Evolutionary conservation across 2,888 invertebrate genomes (phyloP).

Genomic region (Morpho achilles): DNA sequence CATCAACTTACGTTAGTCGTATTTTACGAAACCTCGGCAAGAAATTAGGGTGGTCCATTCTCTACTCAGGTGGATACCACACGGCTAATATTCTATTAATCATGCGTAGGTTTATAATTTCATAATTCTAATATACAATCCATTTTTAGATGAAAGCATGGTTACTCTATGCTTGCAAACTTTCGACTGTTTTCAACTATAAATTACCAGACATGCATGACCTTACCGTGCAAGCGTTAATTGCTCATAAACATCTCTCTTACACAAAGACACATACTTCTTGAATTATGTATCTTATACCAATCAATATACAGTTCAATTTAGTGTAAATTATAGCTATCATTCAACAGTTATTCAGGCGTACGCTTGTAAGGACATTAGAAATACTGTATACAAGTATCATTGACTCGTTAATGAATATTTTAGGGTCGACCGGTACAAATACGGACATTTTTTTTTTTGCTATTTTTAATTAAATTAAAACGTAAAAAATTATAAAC

Average conservation of each 20-base stretch:
- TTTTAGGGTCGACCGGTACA: constrained; percentile 20
- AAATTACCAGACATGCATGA: constrained; percentile 47
- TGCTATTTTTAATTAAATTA: background rate
- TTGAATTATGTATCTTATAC: background rate
- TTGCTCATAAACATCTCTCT: constrained; percentile 46
- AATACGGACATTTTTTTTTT: constrained; percentile 3
- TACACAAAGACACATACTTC: constrained; percentile 1
- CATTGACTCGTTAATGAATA: constrained; percentile 35
- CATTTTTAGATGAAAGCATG: background rate
- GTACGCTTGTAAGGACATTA: constrained; percentile 22
- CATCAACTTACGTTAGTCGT: too few species aligned
- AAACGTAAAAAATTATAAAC: background rate
- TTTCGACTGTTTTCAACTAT: constrained; percentile 43
- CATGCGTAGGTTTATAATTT: too few species aligned
- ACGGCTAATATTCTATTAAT: too few species aligned
- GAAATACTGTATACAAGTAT: constrained; percentile 13
- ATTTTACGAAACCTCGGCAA: too few species aligned
- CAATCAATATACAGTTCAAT: constrained; percentile 3
- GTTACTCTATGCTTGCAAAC: constrained; percentile 6
- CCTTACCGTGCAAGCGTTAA: constrained; percentile 59
- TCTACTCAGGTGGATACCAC: too few species aligned
- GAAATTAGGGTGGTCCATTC: too few species aligned
- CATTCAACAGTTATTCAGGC: constrained; percentile 13
- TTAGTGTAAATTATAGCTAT: background rate
- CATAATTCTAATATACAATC: background rate